These are phyloP conservation scores for Lipotes vexillifer DNA, from an alignment of 2,113 vertebrate genomes.

Conservation along the genomic window DNA sequence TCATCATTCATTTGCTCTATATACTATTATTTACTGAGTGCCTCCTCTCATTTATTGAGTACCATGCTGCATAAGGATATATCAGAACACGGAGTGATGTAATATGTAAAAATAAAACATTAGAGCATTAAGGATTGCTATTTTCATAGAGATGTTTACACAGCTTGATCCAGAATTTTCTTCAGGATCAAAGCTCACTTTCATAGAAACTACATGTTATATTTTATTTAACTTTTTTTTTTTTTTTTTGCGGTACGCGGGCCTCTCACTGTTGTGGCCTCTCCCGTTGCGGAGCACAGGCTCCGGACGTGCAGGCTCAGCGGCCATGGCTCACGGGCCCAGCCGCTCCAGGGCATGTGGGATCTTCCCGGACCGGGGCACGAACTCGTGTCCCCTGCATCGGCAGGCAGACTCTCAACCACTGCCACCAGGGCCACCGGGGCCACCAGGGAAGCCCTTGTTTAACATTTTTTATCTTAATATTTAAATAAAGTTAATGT, in stretches of 20 bases:
- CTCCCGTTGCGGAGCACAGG: too few species aligned
- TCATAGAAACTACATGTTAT: not conserved
- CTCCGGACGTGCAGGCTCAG: too few species aligned
- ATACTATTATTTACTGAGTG: not conserved
- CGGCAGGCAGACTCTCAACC: too few species aligned
- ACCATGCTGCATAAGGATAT: not conserved
- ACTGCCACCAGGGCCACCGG: too few species aligned
- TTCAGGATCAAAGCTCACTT: not conserved
- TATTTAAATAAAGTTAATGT: not conserved
- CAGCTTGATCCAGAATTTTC: not conserved
- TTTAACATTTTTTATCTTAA: not conserved
- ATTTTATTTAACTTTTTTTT: not conserved
- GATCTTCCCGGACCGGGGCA: too few species aligned
- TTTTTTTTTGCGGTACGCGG: too few species aligned
- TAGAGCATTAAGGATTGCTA: not conserved
- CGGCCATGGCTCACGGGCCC: too few species aligned
- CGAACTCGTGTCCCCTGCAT: too few species aligned
- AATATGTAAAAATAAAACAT: not conserved
- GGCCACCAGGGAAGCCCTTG: too few species aligned
- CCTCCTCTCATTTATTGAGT: not conserved
- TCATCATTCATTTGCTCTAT: not conserved
- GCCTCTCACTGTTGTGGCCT: too few species aligned
- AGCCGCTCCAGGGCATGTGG: too few species aligned
- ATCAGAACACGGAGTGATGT: not conserved
- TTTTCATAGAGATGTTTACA: not conserved